phyloP scores from a whole-genome alignment of 2,113 vertebrate species.

The Pteronura brasiliensis region DNA sequence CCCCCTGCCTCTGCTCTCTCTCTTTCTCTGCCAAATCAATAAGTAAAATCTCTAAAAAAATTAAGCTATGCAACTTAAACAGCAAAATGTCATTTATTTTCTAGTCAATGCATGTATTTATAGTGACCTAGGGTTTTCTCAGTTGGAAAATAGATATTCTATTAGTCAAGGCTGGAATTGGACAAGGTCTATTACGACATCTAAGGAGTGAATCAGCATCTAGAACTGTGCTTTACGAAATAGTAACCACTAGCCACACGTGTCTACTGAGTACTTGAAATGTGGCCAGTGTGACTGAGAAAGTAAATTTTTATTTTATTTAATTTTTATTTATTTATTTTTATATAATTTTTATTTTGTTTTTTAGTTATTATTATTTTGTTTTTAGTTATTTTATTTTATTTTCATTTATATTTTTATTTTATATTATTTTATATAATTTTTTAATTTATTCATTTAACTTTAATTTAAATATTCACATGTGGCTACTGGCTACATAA shows the following conservation, averaged over 20 bases:
- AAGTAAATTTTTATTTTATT: not conserved
- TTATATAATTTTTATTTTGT: no score
- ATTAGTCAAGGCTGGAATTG: not conserved
- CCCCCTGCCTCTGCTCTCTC: not conserved
- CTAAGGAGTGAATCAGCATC: not conserved
- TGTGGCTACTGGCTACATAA: not conserved
- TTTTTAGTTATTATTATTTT: no score
- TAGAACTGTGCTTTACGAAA: not conserved
- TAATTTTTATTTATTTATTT: not conserved
- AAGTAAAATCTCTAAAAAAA: no score
- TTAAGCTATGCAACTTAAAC: not conserved
- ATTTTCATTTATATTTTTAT: not conserved
- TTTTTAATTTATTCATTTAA: not conserved
- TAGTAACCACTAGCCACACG: not conserved
- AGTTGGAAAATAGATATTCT: not conserved
- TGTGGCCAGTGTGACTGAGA: not conserved
- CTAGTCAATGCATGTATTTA: not conserved
- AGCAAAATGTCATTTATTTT: not conserved
- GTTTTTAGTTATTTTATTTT: no score
- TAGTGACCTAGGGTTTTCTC: not conserved
- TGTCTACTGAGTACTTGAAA: not conserved
- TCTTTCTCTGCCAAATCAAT: not conserved
- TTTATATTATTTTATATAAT: not conserved
- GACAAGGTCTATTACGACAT: not conserved
- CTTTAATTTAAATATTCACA: not conserved